These are phyloP conservation scores for Crioceris asparagi DNA, from an alignment of 2,888 invertebrate genomes.

Conservation along the genomic window DNA sequence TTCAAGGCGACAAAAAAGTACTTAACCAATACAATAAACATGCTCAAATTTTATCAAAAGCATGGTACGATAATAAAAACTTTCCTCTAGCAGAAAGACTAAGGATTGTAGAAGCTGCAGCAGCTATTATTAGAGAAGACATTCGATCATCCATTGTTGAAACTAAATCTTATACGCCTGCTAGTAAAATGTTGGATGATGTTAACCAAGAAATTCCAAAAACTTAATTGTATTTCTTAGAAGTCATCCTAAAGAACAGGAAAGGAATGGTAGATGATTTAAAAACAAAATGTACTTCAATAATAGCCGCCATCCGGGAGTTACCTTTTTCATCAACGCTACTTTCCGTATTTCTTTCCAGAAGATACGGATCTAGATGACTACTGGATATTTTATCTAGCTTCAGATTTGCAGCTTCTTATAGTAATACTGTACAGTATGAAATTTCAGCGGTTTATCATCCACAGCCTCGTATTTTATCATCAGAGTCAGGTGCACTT, in stretches of 20 bases:
- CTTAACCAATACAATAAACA: too few species aligned
- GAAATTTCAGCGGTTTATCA: constrained; percentile 29
- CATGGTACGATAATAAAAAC: too few species aligned
- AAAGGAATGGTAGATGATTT: constrained; percentile 11
- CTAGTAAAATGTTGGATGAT: constrained; percentile 26
- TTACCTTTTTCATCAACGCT: constrained; percentile 24
- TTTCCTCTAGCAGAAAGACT: too few species aligned
- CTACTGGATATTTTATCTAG: constrained; percentile 26
- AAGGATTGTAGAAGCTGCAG: too few species aligned
- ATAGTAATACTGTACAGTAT: constrained; percentile 19
- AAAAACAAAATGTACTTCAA: constrained; percentile 15
- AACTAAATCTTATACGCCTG: too few species aligned
- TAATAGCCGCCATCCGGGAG: constrained; percentile 27
- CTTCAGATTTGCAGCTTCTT: constrained; percentile 30
- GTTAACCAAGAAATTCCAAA: constrained; percentile 21
- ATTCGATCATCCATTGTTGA: too few species aligned
- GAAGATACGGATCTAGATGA: constrained; percentile 29
- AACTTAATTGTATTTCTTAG: constrained; percentile 28
- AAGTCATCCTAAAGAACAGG: constrained; percentile 22
- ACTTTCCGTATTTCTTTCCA: constrained; percentile 28
- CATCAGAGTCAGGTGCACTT: constrained; percentile 7
- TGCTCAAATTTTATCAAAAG: too few species aligned
- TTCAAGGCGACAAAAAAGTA: too few species aligned
- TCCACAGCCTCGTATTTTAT: constrained; percentile 28
- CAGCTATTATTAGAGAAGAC: too few species aligned